phyloP scores from a whole-genome alignment of 2,888 invertebrate genomes.

The Polymixis lichenea region DNA sequence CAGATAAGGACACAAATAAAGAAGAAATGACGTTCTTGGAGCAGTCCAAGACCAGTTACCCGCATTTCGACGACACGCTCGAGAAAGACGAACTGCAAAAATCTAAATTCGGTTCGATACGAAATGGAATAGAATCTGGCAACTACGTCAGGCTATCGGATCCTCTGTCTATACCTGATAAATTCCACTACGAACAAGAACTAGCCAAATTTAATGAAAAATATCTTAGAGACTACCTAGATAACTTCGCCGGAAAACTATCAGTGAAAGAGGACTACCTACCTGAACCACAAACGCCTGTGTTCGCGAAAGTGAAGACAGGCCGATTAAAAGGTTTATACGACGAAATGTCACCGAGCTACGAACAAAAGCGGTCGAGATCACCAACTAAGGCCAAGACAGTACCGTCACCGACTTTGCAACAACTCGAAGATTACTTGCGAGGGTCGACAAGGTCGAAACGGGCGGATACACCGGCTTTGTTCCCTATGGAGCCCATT shows the following conservation, averaged over 20 bases:
- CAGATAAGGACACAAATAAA: constrained; percentile 71
- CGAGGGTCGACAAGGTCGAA: constrained; percentile 80
- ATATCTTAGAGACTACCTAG: constrained; percentile 84
- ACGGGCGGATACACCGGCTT: constrained; percentile 83
- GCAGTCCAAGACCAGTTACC: constrained; percentile 75
- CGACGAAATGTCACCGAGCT: constrained; percentile 83
- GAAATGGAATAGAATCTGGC: constrained; percentile 83
- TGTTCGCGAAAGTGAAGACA: constrained; percentile 86
- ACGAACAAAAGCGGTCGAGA: constrained; percentile 80
- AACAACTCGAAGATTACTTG: constrained; percentile 88
- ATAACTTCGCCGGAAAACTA: constrained; percentile 81
- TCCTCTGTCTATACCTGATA: constrained; percentile 82
- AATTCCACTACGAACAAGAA: constrained; percentile 85
- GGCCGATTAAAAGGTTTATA: constrained; percentile 81
- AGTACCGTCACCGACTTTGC: constrained; percentile 85
- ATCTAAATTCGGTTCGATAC: constrained; percentile 87
- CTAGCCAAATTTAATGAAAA: constrained; percentile 86
- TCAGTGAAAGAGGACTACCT: constrained; percentile 85
- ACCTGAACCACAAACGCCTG: constrained; percentile 87
- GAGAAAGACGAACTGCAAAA: constrained; percentile 81
- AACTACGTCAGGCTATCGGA: constrained; percentile 85
- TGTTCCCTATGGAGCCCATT: constrained; percentile 90
- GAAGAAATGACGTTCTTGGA: constrained; percentile 77
- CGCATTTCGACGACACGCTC: constrained; percentile 76
- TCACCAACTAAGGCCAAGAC: constrained; percentile 84